Percentiles rank a stretch among this genome's conserved stretches.
Conservation (phyloP, 2,888 invertebrate genomes). For the Melitaea athalia region DNA sequence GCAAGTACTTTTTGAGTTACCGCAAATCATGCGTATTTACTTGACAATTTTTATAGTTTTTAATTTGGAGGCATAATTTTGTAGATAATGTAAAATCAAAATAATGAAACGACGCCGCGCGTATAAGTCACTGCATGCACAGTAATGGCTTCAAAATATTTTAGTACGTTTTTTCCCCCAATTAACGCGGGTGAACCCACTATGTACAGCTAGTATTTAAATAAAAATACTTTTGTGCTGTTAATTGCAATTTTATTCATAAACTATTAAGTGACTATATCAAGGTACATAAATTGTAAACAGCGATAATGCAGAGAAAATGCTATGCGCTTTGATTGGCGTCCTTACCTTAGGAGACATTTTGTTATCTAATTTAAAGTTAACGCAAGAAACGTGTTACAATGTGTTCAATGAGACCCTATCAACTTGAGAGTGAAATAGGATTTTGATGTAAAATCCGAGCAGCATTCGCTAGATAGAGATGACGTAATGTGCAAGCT, state of each 20-base stretch:
- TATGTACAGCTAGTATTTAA: too few relatives aligned
- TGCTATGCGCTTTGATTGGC: slow-evolving; percentile 34
- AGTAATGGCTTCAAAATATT: too few relatives aligned
- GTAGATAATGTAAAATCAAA: too few relatives aligned
- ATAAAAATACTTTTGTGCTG: not conserved
- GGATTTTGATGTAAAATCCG: slow-evolving; percentile 37
- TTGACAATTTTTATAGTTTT: too few relatives aligned
- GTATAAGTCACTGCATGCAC: not conserved
- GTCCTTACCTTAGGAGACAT: slow-evolving; percentile 34
- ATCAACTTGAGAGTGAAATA: slow-evolving; percentile 39
- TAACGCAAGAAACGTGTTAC: slow-evolving; percentile 35
- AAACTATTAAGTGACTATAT: slow-evolving; percentile 11
- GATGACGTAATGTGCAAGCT: slow-evolving; percentile 1
- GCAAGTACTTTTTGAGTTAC: too few relatives aligned
- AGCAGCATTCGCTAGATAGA: slow-evolving; percentile 25
- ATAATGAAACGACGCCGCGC: not conserved
- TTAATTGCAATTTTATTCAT: slow-evolving; percentile 1
- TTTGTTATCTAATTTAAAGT: slow-evolving; percentile 39
- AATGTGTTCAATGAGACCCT: slow-evolving; percentile 36
- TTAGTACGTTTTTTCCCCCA: too few relatives aligned
- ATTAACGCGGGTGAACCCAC: too few relatives aligned
- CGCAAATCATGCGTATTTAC: too few relatives aligned
- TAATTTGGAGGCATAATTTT: too few relatives aligned
- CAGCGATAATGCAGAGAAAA: slow-evolving; percentile 18
- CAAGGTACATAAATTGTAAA: slow-evolving; percentile 18